Percentiles rank a stretch among this genome's conserved stretches.
Evolutionary conservation across 2,797 vertebrate species (phyloP).

Genomic region (Brotula barbata): DNA sequence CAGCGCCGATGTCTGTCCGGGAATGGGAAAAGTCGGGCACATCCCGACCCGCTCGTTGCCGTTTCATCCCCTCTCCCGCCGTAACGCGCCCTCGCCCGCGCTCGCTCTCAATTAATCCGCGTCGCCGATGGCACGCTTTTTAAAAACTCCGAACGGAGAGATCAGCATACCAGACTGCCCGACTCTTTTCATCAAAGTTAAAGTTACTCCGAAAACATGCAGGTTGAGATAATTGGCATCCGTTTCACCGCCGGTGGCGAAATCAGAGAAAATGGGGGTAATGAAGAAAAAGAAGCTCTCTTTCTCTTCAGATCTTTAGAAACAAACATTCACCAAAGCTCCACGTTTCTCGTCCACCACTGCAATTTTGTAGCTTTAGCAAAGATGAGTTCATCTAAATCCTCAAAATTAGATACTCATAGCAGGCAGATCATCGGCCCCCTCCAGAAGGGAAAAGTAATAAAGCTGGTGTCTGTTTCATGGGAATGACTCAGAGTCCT

Average conservation of each 20-base stretch:
- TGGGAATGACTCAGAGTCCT: conserved; percentile 43
- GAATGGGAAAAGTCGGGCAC: no score
- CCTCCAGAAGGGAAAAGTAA: conserved; percentile 18
- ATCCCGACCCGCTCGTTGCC: no score
- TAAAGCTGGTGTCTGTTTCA: conserved; percentile 41
- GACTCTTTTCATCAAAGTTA: background rate
- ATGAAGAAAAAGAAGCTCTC: no score
- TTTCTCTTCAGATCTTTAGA: background rate
- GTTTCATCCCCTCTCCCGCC: no score
- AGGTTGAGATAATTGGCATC: no score
- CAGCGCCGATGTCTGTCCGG: conserved; percentile 12
- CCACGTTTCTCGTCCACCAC: background rate
- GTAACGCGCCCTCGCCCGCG: no score
- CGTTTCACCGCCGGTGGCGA: no score
- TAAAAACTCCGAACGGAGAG: background rate
- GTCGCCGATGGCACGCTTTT: no score
- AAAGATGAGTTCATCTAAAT: conserved; percentile 6
- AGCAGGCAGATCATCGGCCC: conserved; percentile 1
- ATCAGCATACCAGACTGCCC: background rate
- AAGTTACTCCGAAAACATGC: background rate
- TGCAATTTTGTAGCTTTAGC: background rate
- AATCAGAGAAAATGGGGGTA: no score
- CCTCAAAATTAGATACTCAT: conserved; percentile 14
- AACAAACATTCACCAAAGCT: background rate
- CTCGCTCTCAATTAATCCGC: no score